A percentile compares a stretch with the other conserved stretches of the same genome.
Conservation (phyloP, 2,888 invertebrate species). For the Dynastes tityus region DNA sequence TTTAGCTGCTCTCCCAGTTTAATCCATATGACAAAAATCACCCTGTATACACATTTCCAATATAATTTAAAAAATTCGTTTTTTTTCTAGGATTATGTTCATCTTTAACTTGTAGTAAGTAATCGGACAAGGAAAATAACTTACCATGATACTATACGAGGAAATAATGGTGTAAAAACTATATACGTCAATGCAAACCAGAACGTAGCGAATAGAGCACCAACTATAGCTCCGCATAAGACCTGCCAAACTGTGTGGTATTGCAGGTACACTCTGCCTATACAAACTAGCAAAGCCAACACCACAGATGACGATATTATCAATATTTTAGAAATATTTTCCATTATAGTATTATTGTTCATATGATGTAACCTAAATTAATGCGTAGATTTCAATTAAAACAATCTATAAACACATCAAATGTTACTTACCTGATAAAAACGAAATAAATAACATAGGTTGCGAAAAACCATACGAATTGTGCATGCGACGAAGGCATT, state of each 20-base stretch:
- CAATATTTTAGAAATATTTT: slow-evolving; percentile 81
- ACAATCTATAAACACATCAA: not conserved
- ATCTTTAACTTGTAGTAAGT: not conserved
- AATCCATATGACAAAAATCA: no score
- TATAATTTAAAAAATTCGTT: no score
- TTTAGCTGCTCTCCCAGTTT: no score
- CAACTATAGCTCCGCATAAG: slow-evolving; percentile 83
- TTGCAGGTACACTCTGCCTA: slow-evolving; percentile 86
- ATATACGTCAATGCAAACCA: slow-evolving; percentile 90
- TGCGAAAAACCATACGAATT: slow-evolving; percentile 94
- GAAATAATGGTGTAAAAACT: slow-evolving; percentile 88
- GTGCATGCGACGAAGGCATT: slow-evolving; percentile 94
- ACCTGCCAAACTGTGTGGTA: slow-evolving; percentile 91
- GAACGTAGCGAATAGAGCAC: slow-evolving; percentile 80
- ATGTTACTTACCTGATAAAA: slow-evolving; percentile 81
- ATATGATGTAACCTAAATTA: slow-evolving; percentile 83
- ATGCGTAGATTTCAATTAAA: slow-evolving; percentile 59
- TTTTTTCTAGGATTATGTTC: not conserved
- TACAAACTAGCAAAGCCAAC: slow-evolving; percentile 77
- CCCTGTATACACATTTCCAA: no score
- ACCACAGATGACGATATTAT: slow-evolving; percentile 77
- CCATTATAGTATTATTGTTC: slow-evolving; percentile 84
- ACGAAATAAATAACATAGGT: slow-evolving; percentile 89
- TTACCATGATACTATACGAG: slow-evolving; percentile 89
- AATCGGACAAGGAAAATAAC: slow-evolving; percentile 63